Conservation (phyloP, 2,888 invertebrate species). For the Drosophila anomelani region DNA sequence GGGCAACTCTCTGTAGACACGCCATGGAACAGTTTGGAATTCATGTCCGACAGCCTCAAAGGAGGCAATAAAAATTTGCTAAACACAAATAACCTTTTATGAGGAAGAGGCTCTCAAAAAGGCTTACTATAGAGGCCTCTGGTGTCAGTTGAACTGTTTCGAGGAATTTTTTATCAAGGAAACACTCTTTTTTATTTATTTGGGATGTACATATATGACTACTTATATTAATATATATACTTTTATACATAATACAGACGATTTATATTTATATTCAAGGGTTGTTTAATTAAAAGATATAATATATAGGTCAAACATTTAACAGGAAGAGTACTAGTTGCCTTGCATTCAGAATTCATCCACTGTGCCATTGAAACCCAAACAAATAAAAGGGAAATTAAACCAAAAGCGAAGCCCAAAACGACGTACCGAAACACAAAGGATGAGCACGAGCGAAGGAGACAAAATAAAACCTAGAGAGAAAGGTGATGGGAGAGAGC, state of each 20-base stretch:
- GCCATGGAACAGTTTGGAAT: conserved; percentile 25
- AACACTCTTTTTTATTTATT: neutral
- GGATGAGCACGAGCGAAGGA: conserved; percentile 9
- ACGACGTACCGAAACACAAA: conserved; percentile 38
- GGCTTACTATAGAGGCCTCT: neutral
- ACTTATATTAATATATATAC: neutral
- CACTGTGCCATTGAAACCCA: conserved; percentile 52
- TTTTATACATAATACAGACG: neutral
- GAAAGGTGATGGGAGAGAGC: neutral
- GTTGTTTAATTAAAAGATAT: neutral
- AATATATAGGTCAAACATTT: neutral
- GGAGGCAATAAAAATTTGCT: conserved; percentile 19
- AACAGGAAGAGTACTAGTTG: neutral
- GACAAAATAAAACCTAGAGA: neutral
- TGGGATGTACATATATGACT: neutral
- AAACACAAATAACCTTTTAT: conserved; percentile 11
- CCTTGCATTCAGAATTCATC: neutral
- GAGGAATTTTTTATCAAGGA: neutral
- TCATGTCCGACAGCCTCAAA: conserved; percentile 16
- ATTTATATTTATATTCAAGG: neutral
- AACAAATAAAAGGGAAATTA: conserved; percentile 37
- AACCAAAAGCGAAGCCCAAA: conserved; percentile 37
- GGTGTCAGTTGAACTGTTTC: neutral
- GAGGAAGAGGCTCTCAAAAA: neutral
- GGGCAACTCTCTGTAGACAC: conserved; percentile 16